Base-by-base conservation (phyloP, 2,113 vertebrate genomes). In the Cynopterus brachyotis region DNA sequence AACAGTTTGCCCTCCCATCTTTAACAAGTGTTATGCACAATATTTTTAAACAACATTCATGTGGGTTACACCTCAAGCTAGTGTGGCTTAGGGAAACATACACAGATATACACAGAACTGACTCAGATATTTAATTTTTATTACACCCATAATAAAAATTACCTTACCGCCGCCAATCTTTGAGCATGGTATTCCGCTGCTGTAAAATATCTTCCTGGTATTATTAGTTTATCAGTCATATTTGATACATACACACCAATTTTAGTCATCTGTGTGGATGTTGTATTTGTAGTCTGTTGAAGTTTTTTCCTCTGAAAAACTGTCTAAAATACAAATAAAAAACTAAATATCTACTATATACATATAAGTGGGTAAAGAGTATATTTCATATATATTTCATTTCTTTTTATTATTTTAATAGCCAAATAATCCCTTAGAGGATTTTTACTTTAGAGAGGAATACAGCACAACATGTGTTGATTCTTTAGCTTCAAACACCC, bases 181-280 rank as follows among this genome's bases (percentile, higher is more conserved):
- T 16, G 87, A 92, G 97, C 97, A 50, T 99, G 99, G 70, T 98
- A 98, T 96, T 99, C 98, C 0, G 98, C 98, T 0, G 99, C 99
- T 76, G 99, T 99, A 76, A 99, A 30, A 96, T 99, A 99, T 20
- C 17, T 91, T 64, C 99, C 98, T 11, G 99, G 99, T 83, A 55
- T 90, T 86, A 99, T 9, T 83, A 99, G 91, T 97, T 98, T 99
- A 98, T 99, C 99, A 22, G 98, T 98, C 66, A 96, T 53, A 75
- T 99, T 99, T 97, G 99, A 99, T 37, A 99, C 97, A 97, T 99
- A 99, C 82, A 99, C 99, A 97, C 99, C 99, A 88, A 98, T 98
- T 94, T 98, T 99, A 83, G 98, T 99, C 99, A 99, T 99, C 98
- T 99, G 99, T 78, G 99, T 99, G 6, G 99, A 99, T 73, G 98